Percentiles rank a stretch among this genome's conserved stretches.
phyloP scores from a whole-genome alignment of 2,797 vertebrate species.

The Sebastes steindachneri region DNA sequence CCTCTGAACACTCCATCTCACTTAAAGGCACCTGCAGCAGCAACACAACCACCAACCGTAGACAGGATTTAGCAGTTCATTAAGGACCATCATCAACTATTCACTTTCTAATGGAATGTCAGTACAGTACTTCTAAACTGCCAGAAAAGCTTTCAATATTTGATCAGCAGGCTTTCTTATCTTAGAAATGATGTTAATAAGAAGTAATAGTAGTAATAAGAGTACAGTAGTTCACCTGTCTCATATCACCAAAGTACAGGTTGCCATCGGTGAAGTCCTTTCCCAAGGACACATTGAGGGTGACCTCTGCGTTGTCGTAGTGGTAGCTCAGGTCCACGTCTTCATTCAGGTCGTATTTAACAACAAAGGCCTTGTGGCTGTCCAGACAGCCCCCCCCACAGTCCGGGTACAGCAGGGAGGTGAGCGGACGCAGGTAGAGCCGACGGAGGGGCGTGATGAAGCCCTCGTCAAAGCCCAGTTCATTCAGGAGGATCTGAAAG shows the following conservation, averaged over 20 bases:
- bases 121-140: background rate
- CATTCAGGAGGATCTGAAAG: slow-evolving; percentile 90
- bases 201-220: background rate
- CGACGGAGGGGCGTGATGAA: slow-evolving; percentile 91
- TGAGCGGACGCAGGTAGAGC: slow-evolving; percentile 86
- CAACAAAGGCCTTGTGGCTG: slow-evolving; percentile 95
- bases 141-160: background rate
- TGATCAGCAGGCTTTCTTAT: background rate
- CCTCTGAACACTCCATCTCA: slow-evolving; percentile 85
- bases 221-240: slow-evolving; percentile 79
- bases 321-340: slow-evolving; percentile 93
- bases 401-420: slow-evolving; percentile 89
- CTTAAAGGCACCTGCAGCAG: slow-evolving; percentile 83
- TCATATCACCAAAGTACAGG: slow-evolving; percentile 94
- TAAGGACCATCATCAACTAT: too few relatives aligned
- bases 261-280: slow-evolving; percentile 92
- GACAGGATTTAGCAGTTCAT: too few relatives aligned
- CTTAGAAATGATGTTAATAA: background rate
- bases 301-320: slow-evolving; percentile 96
- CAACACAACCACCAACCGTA: background rate
- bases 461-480: slow-evolving; percentile 90
- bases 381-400: slow-evolving; percentile 87
- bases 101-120: background rate
- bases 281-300: slow-evolving; percentile 92
- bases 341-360: slow-evolving; percentile 89